phyloP scores from a whole-genome alignment of 1,140 invertebrate species.

The Dendroctonus ponderosae region DNA sequence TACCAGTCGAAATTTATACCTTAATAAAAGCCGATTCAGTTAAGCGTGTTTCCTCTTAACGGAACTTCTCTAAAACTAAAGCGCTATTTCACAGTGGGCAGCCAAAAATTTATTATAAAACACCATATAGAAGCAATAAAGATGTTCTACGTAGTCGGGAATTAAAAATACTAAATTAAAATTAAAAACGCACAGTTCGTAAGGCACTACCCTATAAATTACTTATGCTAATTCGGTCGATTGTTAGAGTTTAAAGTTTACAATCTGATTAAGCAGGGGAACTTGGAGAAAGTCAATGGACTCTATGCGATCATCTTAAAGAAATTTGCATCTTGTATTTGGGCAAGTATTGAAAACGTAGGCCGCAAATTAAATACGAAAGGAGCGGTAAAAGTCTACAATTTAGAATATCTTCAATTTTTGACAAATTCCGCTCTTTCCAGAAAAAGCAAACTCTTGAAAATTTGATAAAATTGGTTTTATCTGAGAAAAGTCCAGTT shows the following conservation, averaged over 20 bases:
- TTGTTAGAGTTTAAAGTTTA: conserved; percentile 13
- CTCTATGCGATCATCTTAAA: too few species aligned
- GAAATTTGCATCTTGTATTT: too few species aligned
- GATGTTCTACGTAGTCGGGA: conserved; percentile 6
- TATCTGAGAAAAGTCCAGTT: too few species aligned
- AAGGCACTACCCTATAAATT: conserved; percentile 16
- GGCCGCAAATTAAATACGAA: too few species aligned
- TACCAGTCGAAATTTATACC: too few species aligned
- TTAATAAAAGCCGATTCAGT: too few species aligned
- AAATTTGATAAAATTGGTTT: too few species aligned
- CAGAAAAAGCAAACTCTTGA: too few species aligned
- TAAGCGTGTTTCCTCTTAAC: conserved; percentile 1
- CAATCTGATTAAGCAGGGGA: neutral
- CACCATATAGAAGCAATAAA: conserved; percentile 10
- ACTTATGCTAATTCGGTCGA: conserved; percentile 11
- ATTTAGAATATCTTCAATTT: too few species aligned
- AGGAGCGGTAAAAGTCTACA: too few species aligned
- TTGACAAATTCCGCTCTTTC: too few species aligned
- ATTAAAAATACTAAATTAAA: conserved; percentile 8
- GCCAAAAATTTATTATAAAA: conserved; percentile 10
- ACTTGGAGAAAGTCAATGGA: neutral
- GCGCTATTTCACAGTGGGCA: conserved; percentile 14
- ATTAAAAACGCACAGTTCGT: conserved; percentile 16
- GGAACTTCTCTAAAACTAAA: conserved; percentile 9
- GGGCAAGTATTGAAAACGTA: too few species aligned